Conservation (phyloP, 2,888 invertebrate species). For the Dasysyrphus albostriatus region DNA sequence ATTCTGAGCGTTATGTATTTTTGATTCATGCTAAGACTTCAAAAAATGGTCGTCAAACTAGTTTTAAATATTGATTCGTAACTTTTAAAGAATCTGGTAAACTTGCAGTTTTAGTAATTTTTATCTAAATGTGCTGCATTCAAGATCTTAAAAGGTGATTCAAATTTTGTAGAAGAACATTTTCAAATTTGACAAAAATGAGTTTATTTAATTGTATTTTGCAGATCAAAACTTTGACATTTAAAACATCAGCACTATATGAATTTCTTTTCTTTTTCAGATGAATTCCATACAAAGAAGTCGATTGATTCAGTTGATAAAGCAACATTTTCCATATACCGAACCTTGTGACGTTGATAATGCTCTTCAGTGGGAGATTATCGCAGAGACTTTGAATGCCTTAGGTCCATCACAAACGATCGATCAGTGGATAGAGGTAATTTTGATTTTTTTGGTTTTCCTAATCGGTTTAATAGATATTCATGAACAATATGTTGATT, state of each 20-base stretch:
- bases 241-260: background rate
- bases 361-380: slow-evolving; percentile 32
- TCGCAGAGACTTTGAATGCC: slow-evolving; percentile 19
- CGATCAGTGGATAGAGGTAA: slow-evolving; percentile 35
- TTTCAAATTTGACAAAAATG: too few species aligned
- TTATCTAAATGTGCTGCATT: too few species aligned
- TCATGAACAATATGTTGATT: too few species aligned
- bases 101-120: too few species aligned
- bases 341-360: slow-evolving; percentile 10
- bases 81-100: background rate
- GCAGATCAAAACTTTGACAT: background rate
- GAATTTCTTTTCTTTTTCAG: background rate
- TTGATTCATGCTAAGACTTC: background rate
- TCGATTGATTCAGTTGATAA: slow-evolving; percentile 29
- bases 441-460: background rate
- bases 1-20: background rate
- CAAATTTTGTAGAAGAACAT: too few species aligned
- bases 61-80: background rate
- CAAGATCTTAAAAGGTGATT: too few species aligned
- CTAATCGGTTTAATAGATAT: too few species aligned
- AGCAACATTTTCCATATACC: slow-evolving; percentile 30
- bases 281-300: slow-evolving; percentile 28
- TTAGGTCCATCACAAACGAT: slow-evolving; percentile 27
- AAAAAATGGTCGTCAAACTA: background rate
- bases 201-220: background rate